Percentiles rank a stretch among this genome's conserved stretches.
Conservation (phyloP, 2,113 vertebrate genomes). For the Kryptolebias marmoratus region DNA sequence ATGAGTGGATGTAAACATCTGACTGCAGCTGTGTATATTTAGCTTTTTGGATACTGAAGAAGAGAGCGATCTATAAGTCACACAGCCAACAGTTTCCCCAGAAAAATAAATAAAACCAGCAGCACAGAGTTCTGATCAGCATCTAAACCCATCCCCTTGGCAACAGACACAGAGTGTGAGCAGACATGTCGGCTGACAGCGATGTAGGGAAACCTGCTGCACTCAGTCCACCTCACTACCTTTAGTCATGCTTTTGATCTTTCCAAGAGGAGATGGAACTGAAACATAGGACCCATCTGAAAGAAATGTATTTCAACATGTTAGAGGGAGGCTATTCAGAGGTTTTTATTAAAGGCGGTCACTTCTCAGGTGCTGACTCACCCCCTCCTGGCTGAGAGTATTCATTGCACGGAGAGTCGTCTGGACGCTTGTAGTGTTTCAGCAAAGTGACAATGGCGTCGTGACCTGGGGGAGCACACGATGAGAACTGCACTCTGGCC, state of each 20-base stretch:
- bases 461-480: slow-evolving; percentile 80
- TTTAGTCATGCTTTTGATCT: slow-evolving; percentile 99
- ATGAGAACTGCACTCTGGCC: neutral
- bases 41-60: neutral
- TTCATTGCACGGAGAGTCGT: slow-evolving; percentile 92
- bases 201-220: slow-evolving; percentile 21
- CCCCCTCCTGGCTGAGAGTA: slow-evolving; percentile 97
- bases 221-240: slow-evolving; percentile 79
- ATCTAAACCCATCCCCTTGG: slow-evolving; percentile 25
- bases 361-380: slow-evolving; percentile 58
- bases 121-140: slow-evolving; percentile 19
- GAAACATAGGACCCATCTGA: slow-evolving; percentile 95
- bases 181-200: slow-evolving; percentile 38
- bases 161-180: slow-evolving; percentile 41
- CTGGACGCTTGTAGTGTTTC: slow-evolving; percentile 94
- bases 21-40: no score
- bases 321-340: neutral
- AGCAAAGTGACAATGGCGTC: slow-evolving; percentile 93
- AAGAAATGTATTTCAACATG: slow-evolving; percentile 56
- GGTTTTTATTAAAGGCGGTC: neutral
- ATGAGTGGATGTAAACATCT: no score
- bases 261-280: slow-evolving; percentile 93
- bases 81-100: neutral
- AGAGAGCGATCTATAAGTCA: neutral
- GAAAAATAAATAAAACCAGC: neutral